A percentile compares a stretch with the other conserved stretches of the same genome.
These are phyloP conservation scores for Vicugna pacos DNA, from an alignment of 2,113 vertebrate genomes.

Conservation along the genomic window DNA sequence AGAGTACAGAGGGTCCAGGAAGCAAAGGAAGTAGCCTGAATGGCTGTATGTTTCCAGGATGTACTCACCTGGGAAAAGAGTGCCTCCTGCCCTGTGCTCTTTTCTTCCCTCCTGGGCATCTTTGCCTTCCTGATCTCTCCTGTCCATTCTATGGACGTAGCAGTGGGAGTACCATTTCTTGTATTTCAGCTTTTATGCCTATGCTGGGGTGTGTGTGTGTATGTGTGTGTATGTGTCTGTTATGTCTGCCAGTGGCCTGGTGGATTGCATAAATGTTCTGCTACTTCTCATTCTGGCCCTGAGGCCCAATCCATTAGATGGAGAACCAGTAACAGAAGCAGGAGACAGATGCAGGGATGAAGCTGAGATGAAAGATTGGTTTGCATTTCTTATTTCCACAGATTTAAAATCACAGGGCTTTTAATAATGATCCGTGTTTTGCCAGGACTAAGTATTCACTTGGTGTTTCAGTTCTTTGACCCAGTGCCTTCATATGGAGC, in stretches of 20 bases:
- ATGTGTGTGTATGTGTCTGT: not conserved
- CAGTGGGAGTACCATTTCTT: not conserved
- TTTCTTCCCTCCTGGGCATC: not conserved
- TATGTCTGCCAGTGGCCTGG: not conserved
- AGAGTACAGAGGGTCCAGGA: not conserved
- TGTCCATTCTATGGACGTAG: not conserved
- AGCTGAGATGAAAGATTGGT: not conserved
- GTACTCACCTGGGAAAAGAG: not conserved
- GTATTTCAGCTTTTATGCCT: not conserved
- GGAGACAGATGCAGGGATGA: not conserved
- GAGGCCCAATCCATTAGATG: not conserved
- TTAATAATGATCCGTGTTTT: not conserved
- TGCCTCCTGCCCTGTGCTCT: rapidly evolving
- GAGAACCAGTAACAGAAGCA: not conserved
- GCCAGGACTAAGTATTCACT: not conserved
- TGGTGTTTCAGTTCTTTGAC: not conserved
- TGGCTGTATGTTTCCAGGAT: not conserved
- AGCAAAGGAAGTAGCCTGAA: not conserved
- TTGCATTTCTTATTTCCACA: not conserved
- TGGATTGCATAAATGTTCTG: not conserved
- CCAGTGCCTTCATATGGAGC: not conserved
- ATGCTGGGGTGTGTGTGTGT: not conserved
- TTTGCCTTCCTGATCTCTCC: not conserved
- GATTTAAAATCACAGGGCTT: not conserved
- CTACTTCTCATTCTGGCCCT: not conserved